Percentiles rank a stretch among this genome's conserved stretches.
phyloP scores from a whole-genome alignment of 1,140 invertebrate species.

The Eumeta japonica region DNA sequence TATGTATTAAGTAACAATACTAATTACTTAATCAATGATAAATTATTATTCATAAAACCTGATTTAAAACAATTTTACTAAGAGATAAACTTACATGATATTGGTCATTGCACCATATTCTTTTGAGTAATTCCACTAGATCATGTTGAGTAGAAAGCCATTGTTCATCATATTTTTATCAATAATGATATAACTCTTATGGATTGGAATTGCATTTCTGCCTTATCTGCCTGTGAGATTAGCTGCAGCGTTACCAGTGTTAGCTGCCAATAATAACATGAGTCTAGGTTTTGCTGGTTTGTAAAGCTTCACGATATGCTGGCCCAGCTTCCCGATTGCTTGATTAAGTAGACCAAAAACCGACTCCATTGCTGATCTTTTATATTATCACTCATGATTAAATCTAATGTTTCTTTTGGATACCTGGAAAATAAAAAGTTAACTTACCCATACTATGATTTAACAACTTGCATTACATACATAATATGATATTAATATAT shows the following conservation, averaged over 20 bases:
- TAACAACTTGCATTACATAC: neutral
- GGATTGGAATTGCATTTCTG: conserved; percentile 80
- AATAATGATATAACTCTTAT: conserved; percentile 78
- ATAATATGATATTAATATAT: too few species aligned
- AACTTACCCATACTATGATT: too few species aligned
- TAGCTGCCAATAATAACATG: conserved; percentile 63
- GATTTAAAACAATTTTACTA: too few species aligned
- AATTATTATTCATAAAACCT: too few species aligned
- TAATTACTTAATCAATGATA: too few species aligned
- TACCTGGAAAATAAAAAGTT: conserved; percentile 59
- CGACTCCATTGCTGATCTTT: conserved; percentile 84
- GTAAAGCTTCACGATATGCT: conserved; percentile 77
- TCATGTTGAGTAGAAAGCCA: conserved; percentile 82
- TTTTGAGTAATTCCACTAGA: conserved; percentile 70
- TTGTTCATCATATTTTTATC: conserved; percentile 79
- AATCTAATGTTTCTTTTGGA: conserved; percentile 82
- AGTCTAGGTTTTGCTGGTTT: conserved; percentile 62
- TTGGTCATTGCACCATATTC: conserved; percentile 76
- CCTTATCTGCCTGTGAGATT: conserved; percentile 32
- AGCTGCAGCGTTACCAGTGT: conserved; percentile 32
- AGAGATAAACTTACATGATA: conserved; percentile 63
- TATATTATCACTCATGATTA: conserved; percentile 73
- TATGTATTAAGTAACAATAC: too few species aligned
- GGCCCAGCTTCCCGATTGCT: conserved; percentile 76
- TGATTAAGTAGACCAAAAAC: conserved; percentile 82